Evolutionary conservation across 2,797 vertebrate genomes (phyloP).

Genomic region (Cuniculus paca): DNA sequence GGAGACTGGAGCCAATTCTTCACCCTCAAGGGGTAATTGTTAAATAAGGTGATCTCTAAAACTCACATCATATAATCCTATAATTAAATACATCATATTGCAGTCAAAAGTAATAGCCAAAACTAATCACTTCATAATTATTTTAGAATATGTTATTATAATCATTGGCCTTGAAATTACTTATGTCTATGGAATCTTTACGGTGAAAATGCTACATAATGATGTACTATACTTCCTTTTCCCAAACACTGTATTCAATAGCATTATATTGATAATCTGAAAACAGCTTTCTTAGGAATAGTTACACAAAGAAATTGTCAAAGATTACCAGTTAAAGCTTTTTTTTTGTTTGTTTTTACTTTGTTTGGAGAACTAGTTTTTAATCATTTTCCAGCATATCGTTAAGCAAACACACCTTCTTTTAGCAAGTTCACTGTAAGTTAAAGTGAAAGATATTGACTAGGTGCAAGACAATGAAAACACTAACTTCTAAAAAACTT

Average conservation of each 20-base stretch:
- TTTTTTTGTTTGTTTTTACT: not conserved
- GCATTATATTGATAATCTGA: not conserved
- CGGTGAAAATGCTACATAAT: not conserved
- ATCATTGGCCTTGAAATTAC: not conserved
- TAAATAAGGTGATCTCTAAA: not conserved
- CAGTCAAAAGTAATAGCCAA: not conserved
- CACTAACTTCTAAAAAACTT: not conserved
- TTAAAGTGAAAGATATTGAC: not conserved
- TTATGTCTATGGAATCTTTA: not conserved
- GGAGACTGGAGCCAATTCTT: not conserved
- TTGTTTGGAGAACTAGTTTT: not conserved
- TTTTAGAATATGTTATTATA: not conserved
- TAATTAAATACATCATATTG: not conserved
- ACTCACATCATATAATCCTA: not conserved
- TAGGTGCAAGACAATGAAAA: not conserved
- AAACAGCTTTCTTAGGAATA: not conserved
- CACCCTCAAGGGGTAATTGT: not conserved
- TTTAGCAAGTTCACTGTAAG: not conserved
- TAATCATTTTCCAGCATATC: not conserved
- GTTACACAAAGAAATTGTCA: not conserved
- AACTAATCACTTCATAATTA: not conserved
- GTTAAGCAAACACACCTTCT: not conserved
- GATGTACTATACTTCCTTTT: not conserved
- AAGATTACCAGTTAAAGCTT: not conserved
- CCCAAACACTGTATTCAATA: not conserved